A percentile compares a stretch with the other conserved stretches of the same genome.
Conservation (phyloP, 2,888 invertebrate species). For the Tetranychus truncatus region DNA sequence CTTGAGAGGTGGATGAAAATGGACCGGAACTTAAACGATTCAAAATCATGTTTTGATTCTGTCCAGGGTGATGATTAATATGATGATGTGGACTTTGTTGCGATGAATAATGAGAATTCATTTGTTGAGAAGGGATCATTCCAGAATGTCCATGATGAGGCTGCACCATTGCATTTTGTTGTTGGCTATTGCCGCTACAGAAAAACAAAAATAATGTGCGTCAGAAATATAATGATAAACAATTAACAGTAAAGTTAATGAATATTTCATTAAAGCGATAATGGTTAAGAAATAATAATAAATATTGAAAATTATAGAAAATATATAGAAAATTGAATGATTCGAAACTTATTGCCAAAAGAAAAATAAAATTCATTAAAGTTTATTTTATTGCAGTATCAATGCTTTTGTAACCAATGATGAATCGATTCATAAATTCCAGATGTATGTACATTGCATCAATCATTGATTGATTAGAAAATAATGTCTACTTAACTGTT, state of each 20-base stretch:
- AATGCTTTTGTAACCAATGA: no score
- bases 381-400: no score
- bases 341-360: no score
- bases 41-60: neutral
- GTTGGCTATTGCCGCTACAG: neutral
- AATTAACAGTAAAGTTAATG: neutral
- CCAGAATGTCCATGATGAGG: neutral
- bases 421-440: no score
- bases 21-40: neutral
- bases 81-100: neutral
- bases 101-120: neutral
- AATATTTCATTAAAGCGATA: neutral
- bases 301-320: no score
- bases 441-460: no score
- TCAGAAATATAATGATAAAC: neutral
- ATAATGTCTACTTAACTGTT: no score
- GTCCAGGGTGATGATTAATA: neutral
- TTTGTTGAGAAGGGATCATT: conserved; percentile 4
- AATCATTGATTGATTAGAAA: no score
- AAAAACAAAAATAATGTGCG: neutral
- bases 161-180: neutral
- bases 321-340: no score
- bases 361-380: no score
- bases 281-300: no score
- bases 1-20: conserved; percentile 1